Base-by-base conservation (phyloP, 2,888 invertebrate genomes). In the Bugulina stolonifera region DNA sequence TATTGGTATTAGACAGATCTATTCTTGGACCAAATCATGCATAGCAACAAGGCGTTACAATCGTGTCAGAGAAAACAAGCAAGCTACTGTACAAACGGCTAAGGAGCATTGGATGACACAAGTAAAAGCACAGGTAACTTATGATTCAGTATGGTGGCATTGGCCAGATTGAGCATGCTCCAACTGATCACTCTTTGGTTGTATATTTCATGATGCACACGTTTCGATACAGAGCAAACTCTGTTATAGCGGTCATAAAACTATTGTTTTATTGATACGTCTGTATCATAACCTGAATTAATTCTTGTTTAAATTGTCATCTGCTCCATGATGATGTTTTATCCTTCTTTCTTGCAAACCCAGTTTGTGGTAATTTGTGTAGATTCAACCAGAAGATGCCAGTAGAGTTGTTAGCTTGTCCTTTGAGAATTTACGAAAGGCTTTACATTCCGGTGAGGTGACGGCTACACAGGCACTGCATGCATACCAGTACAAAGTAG, bases 301-400 rank as follows among this genome's bases (percentile, higher is more conserved):
- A n/a, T n/a, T n/a, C n/a, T n/a, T n/a, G n/a, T n/a, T n/a, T n/a
- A n/a, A n/a, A n/a, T n/a, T n/a, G n/a, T n/a, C n/a, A n/a, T n/a
- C n/a, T n/a, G n/a, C n/a, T n/a, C n/a, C n/a, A n/a, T n/a, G n/a
- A n/a, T n/a, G n/a, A n/a, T n/a, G n/a, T n/a, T n/a, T n/a, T n/a
- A n/a, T n/a, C n/a, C n/a, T n/a, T n/a, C n/a, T n/a, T n/a, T n/a
- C n/a, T n/a, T n/a, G n/a, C n/a, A n/a, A n/a, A n/a, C n/a, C n/a
- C n/a, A n/a, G n/a, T n/a, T n/a, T n/a, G n/a, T n/a, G n/a, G n/a
- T n/a, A n/a, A n/a, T n/a, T n/a, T n/a, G n/a, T n/a, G n/a, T 43
- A 70, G 70, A 35, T 70, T 27, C 2, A 3, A 75, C 75, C 54
- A 14, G 58, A 71, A 57, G 64, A 71, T 23, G 71, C 64, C n/a